These are phyloP conservation scores for Diplazon laetatorius DNA, from an alignment of 2,888 invertebrate genomes.

Conservation along the genomic window DNA sequence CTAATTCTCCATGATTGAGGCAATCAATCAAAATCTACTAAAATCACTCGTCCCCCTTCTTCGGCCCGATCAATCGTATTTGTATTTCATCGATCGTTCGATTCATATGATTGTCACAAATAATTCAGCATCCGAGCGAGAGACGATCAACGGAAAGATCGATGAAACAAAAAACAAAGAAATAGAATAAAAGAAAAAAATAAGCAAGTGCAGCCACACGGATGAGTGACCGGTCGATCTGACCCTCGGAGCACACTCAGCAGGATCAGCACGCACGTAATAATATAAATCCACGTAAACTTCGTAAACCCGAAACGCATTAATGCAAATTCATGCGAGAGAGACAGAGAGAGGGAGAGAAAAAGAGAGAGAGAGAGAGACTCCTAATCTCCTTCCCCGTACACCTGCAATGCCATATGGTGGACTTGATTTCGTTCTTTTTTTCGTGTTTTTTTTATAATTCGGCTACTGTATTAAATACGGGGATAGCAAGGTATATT, in stretches of 20 bases:
- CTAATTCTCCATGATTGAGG: too few species aligned
- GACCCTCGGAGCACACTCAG: conserved; percentile 25
- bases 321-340: conserved; percentile 81
- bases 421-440: conserved; percentile 67
- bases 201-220: not conserved
- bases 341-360: too few species aligned
- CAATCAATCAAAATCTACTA: too few species aligned
- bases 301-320: conserved; percentile 74
- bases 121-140: conserved; percentile 8
- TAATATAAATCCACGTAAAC: conserved; percentile 81
- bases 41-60: too few species aligned
- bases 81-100: conserved; percentile 24
- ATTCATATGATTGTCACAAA: conserved; percentile 2
- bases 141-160: not conserved
- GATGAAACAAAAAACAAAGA: conserved; percentile 16
- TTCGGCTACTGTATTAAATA: conserved; percentile 64
- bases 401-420: conserved; percentile 82
- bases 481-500: conserved; percentile 14
- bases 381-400: conserved; percentile 78
- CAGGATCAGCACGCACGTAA: conserved; percentile 70
- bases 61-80: not conserved
- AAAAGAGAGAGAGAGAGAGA: conserved; percentile 70
- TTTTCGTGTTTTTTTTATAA: conserved; percentile 65
- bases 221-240: conserved; percentile 42
- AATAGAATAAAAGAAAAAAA: not conserved